Conservation (phyloP, 2,888 invertebrate species). For the Luffia ferchaultella region DNA sequence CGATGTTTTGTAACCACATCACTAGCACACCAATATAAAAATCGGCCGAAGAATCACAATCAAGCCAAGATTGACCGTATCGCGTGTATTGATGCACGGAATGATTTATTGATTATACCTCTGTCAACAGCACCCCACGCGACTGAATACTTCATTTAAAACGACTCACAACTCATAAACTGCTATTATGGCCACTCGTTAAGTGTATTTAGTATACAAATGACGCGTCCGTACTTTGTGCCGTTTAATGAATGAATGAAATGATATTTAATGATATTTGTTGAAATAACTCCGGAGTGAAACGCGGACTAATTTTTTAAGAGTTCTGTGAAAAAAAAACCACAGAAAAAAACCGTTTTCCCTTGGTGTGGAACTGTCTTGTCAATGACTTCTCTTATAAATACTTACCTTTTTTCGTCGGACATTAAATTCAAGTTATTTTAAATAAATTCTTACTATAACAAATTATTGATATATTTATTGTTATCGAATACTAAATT, state of each 20-base stretch:
- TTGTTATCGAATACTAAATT: neutral
- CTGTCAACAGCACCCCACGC: constrained; percentile 57
- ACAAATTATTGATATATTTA: neutral
- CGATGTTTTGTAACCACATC: too few species aligned
- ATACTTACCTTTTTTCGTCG: too few species aligned
- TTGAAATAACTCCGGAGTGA: neutral
- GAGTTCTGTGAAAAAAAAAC: neutral
- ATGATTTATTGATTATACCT: constrained; percentile 65
- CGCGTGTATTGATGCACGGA: constrained; percentile 42
- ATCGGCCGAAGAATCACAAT: constrained; percentile 60
- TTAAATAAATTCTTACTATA: neutral
- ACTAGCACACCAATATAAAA: constrained; percentile 35
- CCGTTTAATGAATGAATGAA: neutral
- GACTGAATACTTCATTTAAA: constrained; percentile 66
- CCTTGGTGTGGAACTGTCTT: neutral
- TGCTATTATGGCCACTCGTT: constrained; percentile 51
- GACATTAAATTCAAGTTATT: neutral
- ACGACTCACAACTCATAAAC: constrained; percentile 32
- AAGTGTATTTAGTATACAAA: constrained; percentile 19
- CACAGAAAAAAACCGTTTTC: neutral
- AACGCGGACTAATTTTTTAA: neutral
- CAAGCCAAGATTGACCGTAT: constrained; percentile 62
- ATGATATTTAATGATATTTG: neutral
- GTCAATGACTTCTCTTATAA: neutral
- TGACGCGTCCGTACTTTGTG: neutral